phyloP scores from a whole-genome alignment of 37 sponge, comb jelly and placozoan species.

The Lycopodina hypogea region DNA sequence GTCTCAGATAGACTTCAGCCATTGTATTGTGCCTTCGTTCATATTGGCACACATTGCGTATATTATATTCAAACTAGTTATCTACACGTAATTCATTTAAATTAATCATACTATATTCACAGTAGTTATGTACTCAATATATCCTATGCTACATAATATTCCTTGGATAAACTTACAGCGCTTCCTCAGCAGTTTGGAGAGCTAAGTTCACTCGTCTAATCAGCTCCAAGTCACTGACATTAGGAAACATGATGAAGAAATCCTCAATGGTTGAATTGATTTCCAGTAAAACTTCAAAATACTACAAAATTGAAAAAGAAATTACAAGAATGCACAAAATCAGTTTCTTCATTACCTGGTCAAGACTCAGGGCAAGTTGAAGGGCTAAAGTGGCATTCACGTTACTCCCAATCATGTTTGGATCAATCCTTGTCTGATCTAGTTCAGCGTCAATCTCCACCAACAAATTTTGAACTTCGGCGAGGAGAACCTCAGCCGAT shows the following conservation, averaged over 20 bases:
- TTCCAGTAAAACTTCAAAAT: constrained; percentile 22
- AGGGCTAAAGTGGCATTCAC: constrained; percentile 46
- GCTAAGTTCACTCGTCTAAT: constrained; percentile 17
- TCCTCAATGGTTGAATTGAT: constrained; percentile 42
- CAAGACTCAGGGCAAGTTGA: not conserved
- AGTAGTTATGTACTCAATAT: too few relatives aligned
- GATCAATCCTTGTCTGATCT: constrained; percentile 1
- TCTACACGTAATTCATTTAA: too few relatives aligned
- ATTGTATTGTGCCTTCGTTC: too few relatives aligned
- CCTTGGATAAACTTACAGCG: constrained; percentile 35
- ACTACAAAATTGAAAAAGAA: not conserved
- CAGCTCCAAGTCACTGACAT: constrained; percentile 18
- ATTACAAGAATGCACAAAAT: not conserved
- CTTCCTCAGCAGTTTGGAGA: constrained; percentile 10
- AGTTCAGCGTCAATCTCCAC: constrained; percentile 14
- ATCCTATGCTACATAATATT: too few relatives aligned
- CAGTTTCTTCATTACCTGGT: constrained; percentile 2
- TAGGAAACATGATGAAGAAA: not conserved
- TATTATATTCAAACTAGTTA: too few relatives aligned
- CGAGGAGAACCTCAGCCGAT: constrained; percentile 4
- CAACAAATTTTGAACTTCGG: not conserved
- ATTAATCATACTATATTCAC: too few relatives aligned
- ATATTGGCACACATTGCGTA: too few relatives aligned
- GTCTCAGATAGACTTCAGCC: too few relatives aligned
- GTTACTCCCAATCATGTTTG: constrained; percentile 22